A percentile compares a stretch with the other conserved stretches of the same genome.
Evolutionary conservation across 2,797 vertebrate genomes (phyloP).

Genomic region (Eospalax fontanierii): DNA sequence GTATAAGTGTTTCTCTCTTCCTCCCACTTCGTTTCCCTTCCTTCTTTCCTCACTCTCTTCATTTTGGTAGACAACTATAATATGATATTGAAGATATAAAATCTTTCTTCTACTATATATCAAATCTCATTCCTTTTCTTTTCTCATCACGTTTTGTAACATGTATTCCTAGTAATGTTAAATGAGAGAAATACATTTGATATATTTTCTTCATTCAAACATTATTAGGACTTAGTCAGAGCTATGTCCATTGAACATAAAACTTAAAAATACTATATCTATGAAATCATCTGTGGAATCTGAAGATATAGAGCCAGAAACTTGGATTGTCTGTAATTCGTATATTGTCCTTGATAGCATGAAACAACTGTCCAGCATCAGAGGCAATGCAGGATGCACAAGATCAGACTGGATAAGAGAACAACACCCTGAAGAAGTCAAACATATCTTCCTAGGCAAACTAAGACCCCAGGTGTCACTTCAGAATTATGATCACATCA

Average conservation of each 20-base stretch:
- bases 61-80: background rate
- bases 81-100: background rate
- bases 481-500: background rate
- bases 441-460: background rate
- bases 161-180: background rate
- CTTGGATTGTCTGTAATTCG: background rate
- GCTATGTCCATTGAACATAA: background rate
- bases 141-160: background rate
- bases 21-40: no score
- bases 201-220: background rate
- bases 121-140: background rate
- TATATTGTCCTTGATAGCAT: background rate
- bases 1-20: no score
- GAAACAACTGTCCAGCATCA: background rate
- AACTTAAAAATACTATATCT: background rate
- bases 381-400: background rate
- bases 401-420: background rate
- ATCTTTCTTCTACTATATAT: background rate
- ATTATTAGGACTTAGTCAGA: background rate
- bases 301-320: background rate
- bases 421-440: background rate
- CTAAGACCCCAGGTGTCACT: background rate
- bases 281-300: constrained; percentile 14
- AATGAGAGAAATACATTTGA: background rate
- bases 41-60: no score